Evolutionary conservation across 2,888 invertebrate genomes (phyloP).

Genomic region (Unio delphinus): DNA sequence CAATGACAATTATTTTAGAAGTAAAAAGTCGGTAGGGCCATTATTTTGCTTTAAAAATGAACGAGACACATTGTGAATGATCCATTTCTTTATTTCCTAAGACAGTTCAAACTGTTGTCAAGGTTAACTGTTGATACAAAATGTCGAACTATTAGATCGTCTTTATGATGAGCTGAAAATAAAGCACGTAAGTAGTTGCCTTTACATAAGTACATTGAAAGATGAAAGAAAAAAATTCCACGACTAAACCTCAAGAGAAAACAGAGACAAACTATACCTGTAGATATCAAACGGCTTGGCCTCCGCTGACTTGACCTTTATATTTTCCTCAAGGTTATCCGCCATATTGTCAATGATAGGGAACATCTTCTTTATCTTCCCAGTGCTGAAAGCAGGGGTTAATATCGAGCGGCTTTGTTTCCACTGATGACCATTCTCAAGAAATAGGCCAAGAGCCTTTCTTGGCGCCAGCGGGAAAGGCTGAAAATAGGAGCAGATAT

Average conservation of each 20-base stretch:
- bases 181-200: too few relatives aligned
- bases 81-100: too few relatives aligned
- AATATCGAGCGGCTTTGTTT: slow-evolving; percentile 73
- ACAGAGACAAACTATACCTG: slow-evolving; percentile 34
- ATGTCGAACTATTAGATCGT: too few relatives aligned
- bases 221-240: too few relatives aligned
- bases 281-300: slow-evolving; percentile 69
- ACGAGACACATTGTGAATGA: too few relatives aligned
- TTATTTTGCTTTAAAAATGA: too few relatives aligned
- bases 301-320: slow-evolving; percentile 60
- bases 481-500: slow-evolving; percentile 30
- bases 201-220: too few relatives aligned
- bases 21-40: background rate
- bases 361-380: slow-evolving; percentile 73
- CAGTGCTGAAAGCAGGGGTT: slow-evolving; percentile 73
- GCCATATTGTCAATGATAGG: slow-evolving; percentile 67
- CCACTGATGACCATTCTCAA: slow-evolving; percentile 73
- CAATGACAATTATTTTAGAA: too few relatives aligned
- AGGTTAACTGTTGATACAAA: too few relatives aligned
- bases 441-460: slow-evolving; percentile 66
- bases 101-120: too few relatives aligned
- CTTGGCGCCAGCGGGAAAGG: slow-evolving; percentile 64
- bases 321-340: slow-evolving; percentile 65
- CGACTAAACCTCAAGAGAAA: too few relatives aligned
- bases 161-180: too few relatives aligned